Percentiles rank a stretch among this genome's conserved stretches.
These are phyloP conservation scores for Neolamprologus brichardi DNA, from an alignment of 2,113 vertebrate genomes.

Conservation along the genomic window DNA sequence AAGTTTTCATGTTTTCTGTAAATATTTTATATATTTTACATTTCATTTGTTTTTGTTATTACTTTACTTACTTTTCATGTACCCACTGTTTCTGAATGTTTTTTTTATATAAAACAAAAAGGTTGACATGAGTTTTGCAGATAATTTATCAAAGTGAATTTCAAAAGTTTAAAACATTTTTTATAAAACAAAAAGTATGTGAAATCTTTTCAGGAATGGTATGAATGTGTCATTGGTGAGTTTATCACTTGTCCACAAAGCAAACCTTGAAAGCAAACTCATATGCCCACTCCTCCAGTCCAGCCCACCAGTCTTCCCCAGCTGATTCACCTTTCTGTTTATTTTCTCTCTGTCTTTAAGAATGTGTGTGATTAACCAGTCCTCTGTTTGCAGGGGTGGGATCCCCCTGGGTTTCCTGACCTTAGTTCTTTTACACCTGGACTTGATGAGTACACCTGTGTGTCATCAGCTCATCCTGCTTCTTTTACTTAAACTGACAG, in stretches of 20 bases:
- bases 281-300: neutral
- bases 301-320: neutral
- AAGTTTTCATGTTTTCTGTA: neutral
- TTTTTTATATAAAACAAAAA: neutral
- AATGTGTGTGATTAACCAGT: neutral
- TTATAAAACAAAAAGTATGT: neutral
- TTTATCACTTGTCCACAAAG: neutral
- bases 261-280: neutral
- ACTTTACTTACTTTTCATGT: neutral
- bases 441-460: neutral
- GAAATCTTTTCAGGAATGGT: neutral
- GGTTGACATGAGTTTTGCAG: neutral
- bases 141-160: neutral
- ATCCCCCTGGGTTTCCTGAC: neutral
- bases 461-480: neutral
- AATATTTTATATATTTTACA: neutral
- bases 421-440: neutral
- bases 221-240: neutral
- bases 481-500: neutral
- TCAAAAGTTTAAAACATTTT: neutral
- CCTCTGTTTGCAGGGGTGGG: neutral
- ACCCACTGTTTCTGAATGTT: neutral
- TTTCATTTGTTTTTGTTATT: neutral
- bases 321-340: neutral
- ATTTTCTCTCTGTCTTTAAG: neutral